Evolutionary conservation across 2,888 invertebrate species (phyloP), one percentile per base, ranked within the genome.

Genomic region (Tenthredo notha): DNA sequence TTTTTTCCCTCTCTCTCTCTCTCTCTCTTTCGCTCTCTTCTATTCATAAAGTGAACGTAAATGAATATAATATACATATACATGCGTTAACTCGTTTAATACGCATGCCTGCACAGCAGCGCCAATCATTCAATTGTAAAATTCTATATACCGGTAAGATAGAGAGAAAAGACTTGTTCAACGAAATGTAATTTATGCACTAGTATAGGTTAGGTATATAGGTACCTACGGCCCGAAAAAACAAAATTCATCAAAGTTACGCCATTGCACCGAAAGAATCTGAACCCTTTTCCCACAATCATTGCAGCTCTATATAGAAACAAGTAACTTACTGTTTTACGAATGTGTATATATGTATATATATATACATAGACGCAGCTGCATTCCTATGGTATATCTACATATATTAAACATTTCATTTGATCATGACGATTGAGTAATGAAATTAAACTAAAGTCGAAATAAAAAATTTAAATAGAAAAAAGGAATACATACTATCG

Each of bases 301-400:
- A 4, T 47, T 47, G 47, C 47, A 15, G 47, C 47, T 47, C 3
- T 47, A 15, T 15, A 47, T 47, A 61, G 61, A 12, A 61, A 61
- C 61, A 61, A 61, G 61, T 25, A 61, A 61, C 61, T 61, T 25
- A 61, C 61, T 61, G 61, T 61, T 25, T 25, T 10, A 61, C 61
- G 10, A 61, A 61, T n/a, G n/a, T n/a, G n/a, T n/a, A n/a, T n/a
- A n/a, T n/a, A n/a, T n/a, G n/a, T n/a, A n/a, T n/a, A n/a, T n/a
- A n/a, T n/a, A n/a, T n/a, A n/a, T 61, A 61, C 12, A 25, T n/a
- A 10, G 2, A 25, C n/a, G 25, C n/a, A 61, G 58, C 61, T 61
- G 61, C 61, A 61, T 61, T 61, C 61, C 61, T 61, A 54, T 54
- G 54, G 54, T 54, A n/a, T 50, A 43, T 43, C 43, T 40, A 43